phyloP scores from a whole-genome alignment of 2,797 vertebrate genomes.

The Sebastes reedi region DNA sequence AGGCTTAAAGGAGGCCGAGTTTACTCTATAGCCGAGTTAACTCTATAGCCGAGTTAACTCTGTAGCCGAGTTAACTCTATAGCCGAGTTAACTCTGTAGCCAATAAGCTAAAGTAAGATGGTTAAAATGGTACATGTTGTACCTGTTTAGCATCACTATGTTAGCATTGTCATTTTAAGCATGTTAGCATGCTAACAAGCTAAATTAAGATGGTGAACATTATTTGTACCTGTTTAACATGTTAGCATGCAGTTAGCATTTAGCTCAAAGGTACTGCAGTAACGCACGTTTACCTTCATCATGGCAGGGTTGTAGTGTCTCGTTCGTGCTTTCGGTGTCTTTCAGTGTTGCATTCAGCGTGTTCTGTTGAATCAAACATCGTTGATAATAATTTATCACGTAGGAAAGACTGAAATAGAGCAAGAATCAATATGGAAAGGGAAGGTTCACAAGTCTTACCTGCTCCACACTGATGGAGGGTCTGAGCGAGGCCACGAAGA shows the following conservation, averaged over 20 bases:
- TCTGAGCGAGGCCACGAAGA: slow-evolving; percentile 67
- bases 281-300: slow-evolving; percentile 51
- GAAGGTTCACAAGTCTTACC: slow-evolving; percentile 78
- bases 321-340: slow-evolving; percentile 41
- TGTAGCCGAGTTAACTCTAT: too few species aligned
- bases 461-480: slow-evolving; percentile 79
- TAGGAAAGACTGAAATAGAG: background rate
- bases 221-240: background rate
- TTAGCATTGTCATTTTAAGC: background rate
- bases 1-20: background rate
- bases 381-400: background rate
- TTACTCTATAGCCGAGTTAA: background rate
- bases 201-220: too few species aligned
- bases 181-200: too few species aligned
- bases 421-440: background rate
- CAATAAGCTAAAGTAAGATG: background rate
- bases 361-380: slow-evolving; percentile 76
- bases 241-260: background rate
- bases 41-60: too few species aligned
- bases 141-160: background rate
- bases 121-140: background rate
- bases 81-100: too few species aligned
- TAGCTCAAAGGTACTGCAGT: background rate
- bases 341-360: slow-evolving; percentile 56
- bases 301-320: slow-evolving; percentile 42